Percentiles rank a stretch among this genome's conserved stretches.
Conservation (phyloP, 2,888 invertebrate species). For the Cryptosula pallasiana region DNA sequence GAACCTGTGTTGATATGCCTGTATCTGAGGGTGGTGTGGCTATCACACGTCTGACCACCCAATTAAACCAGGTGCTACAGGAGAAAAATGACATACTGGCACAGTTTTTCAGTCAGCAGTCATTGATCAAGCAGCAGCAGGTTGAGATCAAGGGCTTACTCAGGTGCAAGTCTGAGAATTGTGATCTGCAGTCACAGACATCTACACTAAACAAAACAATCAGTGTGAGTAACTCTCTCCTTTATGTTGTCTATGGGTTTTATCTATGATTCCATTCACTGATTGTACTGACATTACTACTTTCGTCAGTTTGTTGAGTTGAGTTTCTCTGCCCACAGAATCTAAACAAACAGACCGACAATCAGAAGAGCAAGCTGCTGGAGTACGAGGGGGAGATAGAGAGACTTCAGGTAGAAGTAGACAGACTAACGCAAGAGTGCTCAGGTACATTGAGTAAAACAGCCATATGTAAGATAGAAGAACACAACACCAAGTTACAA, state of each 20-base stretch:
- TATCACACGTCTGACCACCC: constrained; percentile 1
- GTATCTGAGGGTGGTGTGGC: background rate
- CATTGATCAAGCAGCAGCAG: constrained; percentile 16
- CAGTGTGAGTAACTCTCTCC: too few relatives aligned
- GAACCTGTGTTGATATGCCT: background rate
- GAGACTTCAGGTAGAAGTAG: background rate
- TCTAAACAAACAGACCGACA: background rate
- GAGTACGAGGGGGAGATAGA: background rate
- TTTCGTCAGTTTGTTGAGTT: too few relatives aligned
- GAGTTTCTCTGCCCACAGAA: too few relatives aligned
- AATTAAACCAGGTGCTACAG: constrained; percentile 5
- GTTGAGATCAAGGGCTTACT: background rate
- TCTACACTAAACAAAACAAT: background rate
- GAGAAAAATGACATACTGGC: constrained; percentile 21
- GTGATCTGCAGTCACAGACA: background rate
- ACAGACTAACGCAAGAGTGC: background rate
- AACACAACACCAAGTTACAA: constrained; percentile 12
- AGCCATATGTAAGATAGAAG: background rate
- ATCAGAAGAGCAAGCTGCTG: background rate
- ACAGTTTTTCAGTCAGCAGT: constrained; percentile 10
- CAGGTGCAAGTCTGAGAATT: constrained; percentile 6
- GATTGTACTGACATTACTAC: too few relatives aligned
- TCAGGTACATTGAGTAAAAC: background rate
- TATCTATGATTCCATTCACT: too few relatives aligned
- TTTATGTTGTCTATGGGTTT: too few relatives aligned